Conservation (phyloP, 2,888 invertebrate species). For the Nephrotoma appendiculata region DNA sequence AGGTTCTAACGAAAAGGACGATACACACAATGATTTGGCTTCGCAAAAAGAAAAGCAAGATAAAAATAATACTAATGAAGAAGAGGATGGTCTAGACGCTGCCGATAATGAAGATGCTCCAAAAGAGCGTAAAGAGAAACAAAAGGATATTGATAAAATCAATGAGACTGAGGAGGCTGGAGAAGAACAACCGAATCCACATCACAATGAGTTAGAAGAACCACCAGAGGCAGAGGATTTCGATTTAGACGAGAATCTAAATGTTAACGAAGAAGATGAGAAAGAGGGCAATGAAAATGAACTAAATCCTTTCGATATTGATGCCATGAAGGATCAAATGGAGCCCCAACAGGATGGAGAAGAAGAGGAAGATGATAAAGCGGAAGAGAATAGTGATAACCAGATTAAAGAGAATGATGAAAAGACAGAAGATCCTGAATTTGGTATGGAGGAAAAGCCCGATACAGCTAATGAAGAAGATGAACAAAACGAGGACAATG, state of each 20-base stretch:
- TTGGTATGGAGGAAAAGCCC: slow-evolving; percentile 26
- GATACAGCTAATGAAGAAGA: slow-evolving; percentile 43
- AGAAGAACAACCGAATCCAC: slow-evolving; percentile 66
- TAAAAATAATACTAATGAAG: slow-evolving; percentile 39
- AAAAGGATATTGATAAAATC: slow-evolving; percentile 66
- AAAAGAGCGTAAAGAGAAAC: slow-evolving; percentile 32
- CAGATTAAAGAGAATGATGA: slow-evolving; percentile 39
- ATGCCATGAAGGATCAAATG: slow-evolving; percentile 52
- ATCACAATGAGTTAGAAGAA: slow-evolving; percentile 64
- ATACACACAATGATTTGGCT: slow-evolving; percentile 32
- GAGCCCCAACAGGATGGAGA: slow-evolving; percentile 25
- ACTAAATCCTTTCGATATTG: slow-evolving; percentile 77
- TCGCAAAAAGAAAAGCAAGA: slow-evolving; percentile 38
- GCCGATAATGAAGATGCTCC: slow-evolving; percentile 17
- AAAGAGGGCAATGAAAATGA: slow-evolving; percentile 39
- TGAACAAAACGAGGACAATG: slow-evolving; percentile 33
- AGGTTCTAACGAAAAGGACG: slow-evolving; percentile 63
- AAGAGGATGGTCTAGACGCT: slow-evolving; percentile 32
- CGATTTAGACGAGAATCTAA: slow-evolving; percentile 76
- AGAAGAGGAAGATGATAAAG: slow-evolving; percentile 33
- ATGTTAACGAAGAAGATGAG: slow-evolving; percentile 55
- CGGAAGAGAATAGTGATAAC: slow-evolving; percentile 37
- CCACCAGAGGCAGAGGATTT: slow-evolving; percentile 72
- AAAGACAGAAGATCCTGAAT: slow-evolving; percentile 27
- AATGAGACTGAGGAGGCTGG: slow-evolving; percentile 58